Evolutionary conservation across 2,113 vertebrate genomes (phyloP).

Genomic region (Notechis scutatus): DNA sequence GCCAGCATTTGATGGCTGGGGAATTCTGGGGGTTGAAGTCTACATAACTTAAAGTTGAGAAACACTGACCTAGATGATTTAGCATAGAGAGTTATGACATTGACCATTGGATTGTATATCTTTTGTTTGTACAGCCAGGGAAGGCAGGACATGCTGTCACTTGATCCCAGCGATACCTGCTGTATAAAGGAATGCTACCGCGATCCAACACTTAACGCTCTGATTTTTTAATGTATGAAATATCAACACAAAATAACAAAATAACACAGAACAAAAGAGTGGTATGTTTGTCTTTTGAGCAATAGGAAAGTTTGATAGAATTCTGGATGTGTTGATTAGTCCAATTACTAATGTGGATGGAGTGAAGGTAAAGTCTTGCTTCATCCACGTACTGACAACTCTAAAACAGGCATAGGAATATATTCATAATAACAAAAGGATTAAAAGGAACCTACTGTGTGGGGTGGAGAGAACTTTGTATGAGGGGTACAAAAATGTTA

Average conservation of each 20-base stretch:
- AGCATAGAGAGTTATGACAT: constrained; percentile 42
- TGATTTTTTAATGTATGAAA: not conserved
- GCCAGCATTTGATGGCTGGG: not conserved
- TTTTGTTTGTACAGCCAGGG: not conserved
- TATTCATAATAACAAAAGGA: not conserved
- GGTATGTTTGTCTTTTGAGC: not conserved
- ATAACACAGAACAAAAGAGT: not conserved
- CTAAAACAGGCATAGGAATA: no score
- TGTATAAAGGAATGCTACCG: not conserved
- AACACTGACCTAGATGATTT: not conserved
- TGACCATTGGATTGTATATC: not conserved
- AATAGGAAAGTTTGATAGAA: not conserved
- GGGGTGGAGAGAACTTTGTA: not conserved
- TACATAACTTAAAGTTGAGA: not conserved
- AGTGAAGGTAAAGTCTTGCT: not conserved
- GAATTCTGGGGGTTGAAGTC: not conserved
- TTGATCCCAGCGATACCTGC: not conserved
- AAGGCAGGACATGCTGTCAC: not conserved
- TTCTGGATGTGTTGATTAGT: not conserved
- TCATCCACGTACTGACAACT: not conserved
- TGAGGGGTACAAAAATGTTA: not conserved
- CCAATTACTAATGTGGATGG: not conserved
- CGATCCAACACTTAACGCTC: not conserved
- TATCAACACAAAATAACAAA: not conserved
- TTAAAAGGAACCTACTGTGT: not conserved